Evolutionary conservation across 2,113 vertebrate species (phyloP).

Genomic region (Trematocara unimaculatum): DNA sequence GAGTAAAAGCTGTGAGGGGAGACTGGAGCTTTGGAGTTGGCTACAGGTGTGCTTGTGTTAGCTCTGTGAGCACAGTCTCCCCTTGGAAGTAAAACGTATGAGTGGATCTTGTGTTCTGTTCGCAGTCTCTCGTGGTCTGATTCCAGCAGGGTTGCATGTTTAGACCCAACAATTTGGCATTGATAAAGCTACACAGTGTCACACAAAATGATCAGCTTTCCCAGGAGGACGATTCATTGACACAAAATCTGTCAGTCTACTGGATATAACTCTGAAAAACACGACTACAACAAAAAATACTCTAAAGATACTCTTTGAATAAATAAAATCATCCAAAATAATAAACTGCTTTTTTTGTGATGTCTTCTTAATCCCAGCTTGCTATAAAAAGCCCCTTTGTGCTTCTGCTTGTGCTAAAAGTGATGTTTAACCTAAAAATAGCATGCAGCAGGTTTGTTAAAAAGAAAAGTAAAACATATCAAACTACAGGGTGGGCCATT

Average conservation of each 20-base stretch:
- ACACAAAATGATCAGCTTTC: not conserved
- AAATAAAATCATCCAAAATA: not conserved
- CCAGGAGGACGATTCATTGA: not conserved
- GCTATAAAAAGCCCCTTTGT: not conserved
- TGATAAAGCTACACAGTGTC: not conserved
- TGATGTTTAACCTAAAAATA: not conserved
- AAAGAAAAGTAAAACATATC: not conserved
- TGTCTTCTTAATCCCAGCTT: slow-evolving; percentile 26
- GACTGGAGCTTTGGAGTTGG: not conserved
- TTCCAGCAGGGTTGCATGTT: not conserved
- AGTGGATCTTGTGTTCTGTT: not conserved
- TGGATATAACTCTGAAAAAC: not conserved
- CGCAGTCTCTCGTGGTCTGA: not conserved
- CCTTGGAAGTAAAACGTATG: not conserved
- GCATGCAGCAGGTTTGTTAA: not conserved
- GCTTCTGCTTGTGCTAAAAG: not conserved
- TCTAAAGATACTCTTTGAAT: not conserved
- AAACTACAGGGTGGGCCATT: not conserved
- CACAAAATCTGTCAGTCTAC: not conserved
- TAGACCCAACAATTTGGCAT: not conserved
- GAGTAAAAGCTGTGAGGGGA: not conserved
- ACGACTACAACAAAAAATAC: not conserved
- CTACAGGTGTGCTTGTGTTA: not conserved
- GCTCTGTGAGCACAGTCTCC: not conserved
- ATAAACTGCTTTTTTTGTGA: not conserved